Percentiles rank a stretch among this genome's conserved stretches.
Evolutionary conservation across 35 echinoderm and acorn worm species (phyloP).

Genomic region (Acanthaster planci): DNA sequence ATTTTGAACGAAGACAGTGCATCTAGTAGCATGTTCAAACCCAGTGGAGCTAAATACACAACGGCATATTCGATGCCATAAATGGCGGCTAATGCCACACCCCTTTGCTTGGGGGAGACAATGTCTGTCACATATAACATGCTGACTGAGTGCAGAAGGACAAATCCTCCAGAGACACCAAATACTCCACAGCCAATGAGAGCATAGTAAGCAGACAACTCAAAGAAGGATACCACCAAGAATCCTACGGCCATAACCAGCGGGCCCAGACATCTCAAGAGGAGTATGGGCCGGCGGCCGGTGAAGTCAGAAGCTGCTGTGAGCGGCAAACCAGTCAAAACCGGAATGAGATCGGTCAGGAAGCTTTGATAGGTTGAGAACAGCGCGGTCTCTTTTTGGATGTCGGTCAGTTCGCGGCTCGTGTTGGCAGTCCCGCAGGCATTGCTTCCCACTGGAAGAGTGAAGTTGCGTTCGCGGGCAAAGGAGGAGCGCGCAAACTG

Average conservation of each 20-base stretch:
- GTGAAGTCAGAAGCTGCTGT: not conserved
- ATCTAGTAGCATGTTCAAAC: not conserved
- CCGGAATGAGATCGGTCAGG: not conserved
- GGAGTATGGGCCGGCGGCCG: not conserved
- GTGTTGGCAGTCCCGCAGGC: not conserved
- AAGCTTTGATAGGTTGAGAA: not conserved
- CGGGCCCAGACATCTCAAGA: not conserved
- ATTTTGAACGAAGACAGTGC: not conserved
- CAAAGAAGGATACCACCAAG: not conserved
- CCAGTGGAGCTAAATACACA: not conserved
- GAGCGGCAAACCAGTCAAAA: not conserved
- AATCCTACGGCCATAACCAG: not conserved
- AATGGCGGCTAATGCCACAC: not conserved
- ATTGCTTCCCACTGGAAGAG: not conserved
- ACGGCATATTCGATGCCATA: not conserved
- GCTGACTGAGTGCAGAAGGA: conserved; percentile 7
- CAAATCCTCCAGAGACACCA: not conserved
- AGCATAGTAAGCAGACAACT: not conserved
- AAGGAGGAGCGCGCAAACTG: conserved; percentile 1
- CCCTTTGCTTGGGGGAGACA: not conserved
- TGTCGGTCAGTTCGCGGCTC: not conserved
- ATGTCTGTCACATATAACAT: not conserved
- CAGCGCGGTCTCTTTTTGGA: not conserved
- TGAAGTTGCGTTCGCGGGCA: conserved; percentile 7
- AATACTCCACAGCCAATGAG: not conserved